These are phyloP conservation scores for Cephus pulcher DNA, from an alignment of 2,888 invertebrate species.

Conservation along the genomic window DNA sequence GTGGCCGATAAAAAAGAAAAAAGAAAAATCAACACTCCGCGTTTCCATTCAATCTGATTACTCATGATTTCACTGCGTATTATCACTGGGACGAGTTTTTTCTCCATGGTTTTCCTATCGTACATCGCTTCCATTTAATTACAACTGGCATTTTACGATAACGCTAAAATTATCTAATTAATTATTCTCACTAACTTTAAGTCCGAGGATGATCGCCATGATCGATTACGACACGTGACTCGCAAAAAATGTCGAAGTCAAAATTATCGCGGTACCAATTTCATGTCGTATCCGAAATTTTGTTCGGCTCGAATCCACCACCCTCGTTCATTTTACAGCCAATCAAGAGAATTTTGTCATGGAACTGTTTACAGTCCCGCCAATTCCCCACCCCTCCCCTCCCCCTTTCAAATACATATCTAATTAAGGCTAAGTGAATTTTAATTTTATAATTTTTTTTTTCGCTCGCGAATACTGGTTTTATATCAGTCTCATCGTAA, in stretches of 20 bases:
- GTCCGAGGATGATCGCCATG: neutral
- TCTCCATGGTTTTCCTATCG: slow-evolving; percentile 26
- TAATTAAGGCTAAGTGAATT: slow-evolving; percentile 39
- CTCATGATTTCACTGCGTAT: neutral
- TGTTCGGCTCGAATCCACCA: neutral
- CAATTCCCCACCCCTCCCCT: slow-evolving; percentile 5
- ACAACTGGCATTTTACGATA: slow-evolving; percentile 64
- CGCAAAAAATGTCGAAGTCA: neutral
- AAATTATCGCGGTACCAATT: neutral
- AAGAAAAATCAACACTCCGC: neutral
- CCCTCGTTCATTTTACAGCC: slow-evolving; percentile 46
- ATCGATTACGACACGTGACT: neutral
- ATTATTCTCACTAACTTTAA: slow-evolving; percentile 56
- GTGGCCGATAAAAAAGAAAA: neutral
- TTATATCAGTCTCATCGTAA: slow-evolving; percentile 63
- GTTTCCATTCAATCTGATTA: neutral
- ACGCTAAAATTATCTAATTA: slow-evolving; percentile 59
- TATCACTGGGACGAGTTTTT: slow-evolving; percentile 40
- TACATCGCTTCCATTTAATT: slow-evolving; percentile 28
- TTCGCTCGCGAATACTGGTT: slow-evolving; percentile 60
- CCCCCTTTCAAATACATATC: slow-evolving; percentile 21
- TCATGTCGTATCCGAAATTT: neutral
- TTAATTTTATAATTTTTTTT: slow-evolving; percentile 46
- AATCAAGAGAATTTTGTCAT: slow-evolving; percentile 54
- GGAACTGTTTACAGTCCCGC: slow-evolving; percentile 15